phyloP scores from a whole-genome alignment of 2,888 invertebrate genomes.

The Lepidocyrtinus sp. region DNA sequence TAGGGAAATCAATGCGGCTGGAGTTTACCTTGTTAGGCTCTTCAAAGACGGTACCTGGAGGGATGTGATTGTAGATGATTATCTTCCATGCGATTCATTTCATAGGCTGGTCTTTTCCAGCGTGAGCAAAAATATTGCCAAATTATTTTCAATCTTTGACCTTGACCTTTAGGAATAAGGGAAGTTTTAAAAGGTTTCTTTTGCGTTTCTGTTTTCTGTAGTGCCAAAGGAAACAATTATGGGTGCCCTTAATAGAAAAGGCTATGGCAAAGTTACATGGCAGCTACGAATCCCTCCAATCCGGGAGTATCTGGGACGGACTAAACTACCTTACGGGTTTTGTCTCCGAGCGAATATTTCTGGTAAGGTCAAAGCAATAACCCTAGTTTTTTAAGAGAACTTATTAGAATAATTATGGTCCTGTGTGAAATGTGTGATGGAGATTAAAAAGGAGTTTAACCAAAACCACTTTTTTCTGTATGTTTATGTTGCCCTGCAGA shows the following conservation, averaged over 20 bases:
- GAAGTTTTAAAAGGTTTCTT: background rate
- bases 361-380: too few relatives aligned
- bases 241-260: slow-evolving; percentile 99
- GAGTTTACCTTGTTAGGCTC: slow-evolving; percentile 90
- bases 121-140: too few relatives aligned
- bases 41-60: slow-evolving; percentile 98
- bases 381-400: too few relatives aligned
- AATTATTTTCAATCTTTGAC: too few relatives aligned
- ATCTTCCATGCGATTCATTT: slow-evolving; percentile 92
- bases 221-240: slow-evolving; percentile 85
- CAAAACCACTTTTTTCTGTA: too few relatives aligned
- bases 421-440: too few relatives aligned
- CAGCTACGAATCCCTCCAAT: slow-evolving; percentile 95
- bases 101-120: slow-evolving; percentile 94
- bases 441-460: too few relatives aligned
- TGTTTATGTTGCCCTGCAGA: too few relatives aligned
- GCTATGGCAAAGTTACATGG: slow-evolving; percentile 98
- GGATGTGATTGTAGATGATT: slow-evolving; percentile 94
- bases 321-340: slow-evolving; percentile 76
- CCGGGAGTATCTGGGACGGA: slow-evolving; percentile 94
- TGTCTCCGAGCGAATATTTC: slow-evolving; percentile 94
- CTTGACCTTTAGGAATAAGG: too few relatives aligned
- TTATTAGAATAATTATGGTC: background rate
- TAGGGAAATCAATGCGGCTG: slow-evolving; percentile 79
- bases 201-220: background rate